A percentile compares a stretch with the other conserved stretches of the same genome.
phyloP scores from a whole-genome alignment of 1,140 invertebrate species.

The Euura lappo region DNA sequence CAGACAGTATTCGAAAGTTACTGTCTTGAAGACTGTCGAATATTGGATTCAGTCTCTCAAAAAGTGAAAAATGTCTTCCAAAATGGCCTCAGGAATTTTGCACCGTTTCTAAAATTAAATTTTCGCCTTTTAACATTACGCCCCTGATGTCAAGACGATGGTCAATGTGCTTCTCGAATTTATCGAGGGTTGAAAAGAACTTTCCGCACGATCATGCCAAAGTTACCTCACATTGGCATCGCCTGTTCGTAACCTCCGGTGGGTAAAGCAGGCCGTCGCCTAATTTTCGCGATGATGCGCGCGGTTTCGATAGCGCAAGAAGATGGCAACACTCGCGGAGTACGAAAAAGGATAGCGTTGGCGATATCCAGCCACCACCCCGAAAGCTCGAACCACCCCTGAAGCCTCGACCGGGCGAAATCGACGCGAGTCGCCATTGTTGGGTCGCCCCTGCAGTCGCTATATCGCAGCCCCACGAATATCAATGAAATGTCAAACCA shows the following conservation, averaged over 20 bases:
- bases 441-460: slow-evolving; percentile 35
- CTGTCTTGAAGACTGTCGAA: no score
- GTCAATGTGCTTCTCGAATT: no score
- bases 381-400: slow-evolving; percentile 34
- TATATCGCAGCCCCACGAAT: slow-evolving; percentile 36
- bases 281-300: neutral
- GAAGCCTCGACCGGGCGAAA: slow-evolving; percentile 29
- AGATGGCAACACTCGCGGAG: neutral
- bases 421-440: slow-evolving; percentile 52
- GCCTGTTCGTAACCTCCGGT: neutral
- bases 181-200: no score
- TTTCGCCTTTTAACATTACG: no score
- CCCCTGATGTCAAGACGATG: no score
- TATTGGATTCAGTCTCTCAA: no score
- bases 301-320: neutral
- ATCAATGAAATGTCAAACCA: slow-evolving; percentile 48
- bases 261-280: neutral
- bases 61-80: no score
- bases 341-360: neutral
- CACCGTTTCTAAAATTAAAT: no score
- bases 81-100: no score
- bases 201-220: no score
- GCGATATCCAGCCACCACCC: slow-evolving; percentile 5
- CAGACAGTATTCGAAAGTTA: no score
- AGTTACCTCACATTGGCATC: no score